phyloP scores from a whole-genome alignment of 1,140 invertebrate species.

The Coptotermes formosanus region DNA sequence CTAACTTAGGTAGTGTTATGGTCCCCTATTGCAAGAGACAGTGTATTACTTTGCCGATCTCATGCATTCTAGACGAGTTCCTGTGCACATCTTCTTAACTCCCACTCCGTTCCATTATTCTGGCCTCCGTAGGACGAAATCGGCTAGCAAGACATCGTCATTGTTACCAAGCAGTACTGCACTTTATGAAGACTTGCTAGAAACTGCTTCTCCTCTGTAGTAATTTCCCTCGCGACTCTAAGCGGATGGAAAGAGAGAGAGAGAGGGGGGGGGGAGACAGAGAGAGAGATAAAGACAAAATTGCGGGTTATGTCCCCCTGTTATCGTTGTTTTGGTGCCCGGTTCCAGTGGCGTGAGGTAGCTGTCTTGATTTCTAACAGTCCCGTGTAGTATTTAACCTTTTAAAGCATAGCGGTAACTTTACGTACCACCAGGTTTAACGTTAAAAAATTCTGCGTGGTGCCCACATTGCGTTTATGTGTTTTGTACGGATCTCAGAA shows the following conservation, averaged over 20 bases:
- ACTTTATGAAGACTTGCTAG: constrained; percentile 28
- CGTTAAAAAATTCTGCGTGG: too few relatives aligned
- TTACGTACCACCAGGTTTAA: too few relatives aligned
- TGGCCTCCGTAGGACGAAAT: not conserved
- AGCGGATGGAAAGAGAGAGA: not conserved
- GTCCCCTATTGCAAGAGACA: not conserved
- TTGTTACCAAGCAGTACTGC: not conserved
- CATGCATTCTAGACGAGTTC: constrained; percentile 23
- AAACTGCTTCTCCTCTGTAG: not conserved
- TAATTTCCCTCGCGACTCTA: constrained; percentile 30
- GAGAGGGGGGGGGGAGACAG: not conserved
- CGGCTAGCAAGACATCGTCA: not conserved
- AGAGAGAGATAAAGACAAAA: too few relatives aligned
- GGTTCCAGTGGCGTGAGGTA: too few relatives aligned
- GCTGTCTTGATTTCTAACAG: too few relatives aligned
- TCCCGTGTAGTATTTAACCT: too few relatives aligned
- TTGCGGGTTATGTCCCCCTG: too few relatives aligned
- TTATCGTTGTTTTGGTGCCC: too few relatives aligned
- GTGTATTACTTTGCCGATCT: constrained; percentile 12
- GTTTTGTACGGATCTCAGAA: too few relatives aligned
- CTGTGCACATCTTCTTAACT: constrained; percentile 22
- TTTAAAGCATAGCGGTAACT: too few relatives aligned
- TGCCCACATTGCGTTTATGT: too few relatives aligned
- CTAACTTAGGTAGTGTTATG: constrained; percentile 9
- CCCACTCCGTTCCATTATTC: not conserved